These are phyloP conservation scores for Phyllostomus discolor DNA, from an alignment of 2,113 vertebrate species.

Conservation along the genomic window DNA sequence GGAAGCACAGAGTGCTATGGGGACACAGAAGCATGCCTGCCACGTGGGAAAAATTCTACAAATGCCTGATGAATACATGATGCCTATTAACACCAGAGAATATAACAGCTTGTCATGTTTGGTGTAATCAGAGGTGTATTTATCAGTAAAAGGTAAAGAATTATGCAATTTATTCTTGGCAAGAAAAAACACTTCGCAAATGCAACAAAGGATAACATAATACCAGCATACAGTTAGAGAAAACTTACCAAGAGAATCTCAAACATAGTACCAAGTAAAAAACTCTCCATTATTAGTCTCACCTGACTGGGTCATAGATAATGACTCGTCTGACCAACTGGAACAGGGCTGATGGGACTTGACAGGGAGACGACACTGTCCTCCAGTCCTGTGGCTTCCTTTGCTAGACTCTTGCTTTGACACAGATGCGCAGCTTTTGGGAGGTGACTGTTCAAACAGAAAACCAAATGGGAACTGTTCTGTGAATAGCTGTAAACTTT, in stretches of 20 bases:
- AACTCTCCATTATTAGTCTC: constrained; percentile 61
- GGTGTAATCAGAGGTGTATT: not conserved
- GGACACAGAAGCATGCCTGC: not conserved
- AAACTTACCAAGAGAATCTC: not conserved
- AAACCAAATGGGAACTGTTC: constrained; percentile 45
- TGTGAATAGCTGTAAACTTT: constrained; percentile 43
- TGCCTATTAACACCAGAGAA: not conserved
- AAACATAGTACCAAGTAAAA: not conserved
- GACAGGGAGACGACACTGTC: constrained; percentile 77
- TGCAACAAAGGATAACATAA: not conserved
- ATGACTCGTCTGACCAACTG: constrained; percentile 85
- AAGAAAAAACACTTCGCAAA: not conserved
- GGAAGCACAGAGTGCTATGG: not conserved
- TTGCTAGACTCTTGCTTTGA: constrained; percentile 84
- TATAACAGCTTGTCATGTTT: not conserved
- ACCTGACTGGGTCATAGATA: constrained; percentile 89
- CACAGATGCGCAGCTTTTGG: constrained; percentile 81
- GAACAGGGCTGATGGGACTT: constrained; percentile 79
- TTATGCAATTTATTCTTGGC: not conserved
- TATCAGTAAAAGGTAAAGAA: not conserved
- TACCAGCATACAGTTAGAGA: not conserved
- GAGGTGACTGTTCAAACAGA: constrained; percentile 78
- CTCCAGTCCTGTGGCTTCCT: constrained; percentile 74
- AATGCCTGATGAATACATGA: not conserved
- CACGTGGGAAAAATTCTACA: not conserved